Evolutionary conservation across 2,888 invertebrate genomes (phyloP).

Genomic region (Patella depressa): DNA sequence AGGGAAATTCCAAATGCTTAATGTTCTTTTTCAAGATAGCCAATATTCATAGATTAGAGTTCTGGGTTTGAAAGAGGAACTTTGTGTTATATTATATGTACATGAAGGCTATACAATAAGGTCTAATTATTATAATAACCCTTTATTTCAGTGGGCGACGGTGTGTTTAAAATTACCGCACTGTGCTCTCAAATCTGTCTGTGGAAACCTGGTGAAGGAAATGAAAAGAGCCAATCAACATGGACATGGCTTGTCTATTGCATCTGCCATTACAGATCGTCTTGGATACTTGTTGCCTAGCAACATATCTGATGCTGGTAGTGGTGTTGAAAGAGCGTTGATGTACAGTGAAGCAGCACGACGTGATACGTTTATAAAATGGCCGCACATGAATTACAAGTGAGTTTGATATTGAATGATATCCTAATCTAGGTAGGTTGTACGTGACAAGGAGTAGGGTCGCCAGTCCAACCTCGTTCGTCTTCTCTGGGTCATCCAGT

Average conservation of each 20-base stretch:
- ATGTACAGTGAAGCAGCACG: constrained; percentile 95
- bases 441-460: no score
- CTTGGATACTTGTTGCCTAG: constrained; percentile 69
- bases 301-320: constrained; percentile 45
- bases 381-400: constrained; percentile 99
- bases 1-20: no score
- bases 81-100: no score
- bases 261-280: constrained; percentile 90
- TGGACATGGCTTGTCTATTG: constrained; percentile 88
- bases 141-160: constrained; percentile 86
- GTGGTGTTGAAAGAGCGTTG: constrained; percentile 69
- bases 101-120: no score
- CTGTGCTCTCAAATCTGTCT: constrained; percentile 83
- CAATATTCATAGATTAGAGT: no score
- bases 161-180: constrained; percentile 87
- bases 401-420: constrained; percentile 67
- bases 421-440: no score
- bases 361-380: constrained; percentile 90
- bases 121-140: no score
- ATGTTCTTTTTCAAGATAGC: no score
- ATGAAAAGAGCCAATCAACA: constrained; percentile 82
- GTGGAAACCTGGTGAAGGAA: constrained; percentile 85
- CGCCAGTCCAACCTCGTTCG: no score
- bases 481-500: no score
- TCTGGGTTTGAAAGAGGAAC: not conserved